Base-by-base conservation (phyloP, 2,888 invertebrate genomes). In the Argyra leucocephala region DNA sequence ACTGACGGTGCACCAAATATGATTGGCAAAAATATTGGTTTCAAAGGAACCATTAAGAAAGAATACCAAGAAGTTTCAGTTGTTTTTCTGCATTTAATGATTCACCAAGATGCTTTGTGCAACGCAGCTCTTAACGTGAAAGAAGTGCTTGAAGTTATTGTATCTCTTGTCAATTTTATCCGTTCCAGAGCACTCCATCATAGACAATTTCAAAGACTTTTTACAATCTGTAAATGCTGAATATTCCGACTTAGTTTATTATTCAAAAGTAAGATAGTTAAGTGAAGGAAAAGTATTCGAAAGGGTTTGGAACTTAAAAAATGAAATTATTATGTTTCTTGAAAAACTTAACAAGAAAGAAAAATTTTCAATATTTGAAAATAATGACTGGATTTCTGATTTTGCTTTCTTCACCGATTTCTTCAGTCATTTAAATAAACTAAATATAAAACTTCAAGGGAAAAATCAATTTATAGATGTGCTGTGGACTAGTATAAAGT, bases 321-420 rank as follows among this genome's bases (percentile, higher is more conserved):
- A 57, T 57, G n/a, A 57, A 57, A 57, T 57, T 57, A 57, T 57
- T 21, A 57, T 57, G 57, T 57, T 57, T 57, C 48, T 57, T 57
- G 48, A 57, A 57, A 57, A 57, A 57, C 57, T 57, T 57, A 57
- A 57, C 57, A 57, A 57, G 57, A 57, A 57, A 57, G 57, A 57
- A 57, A 57, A 57, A 21, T 57, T 57, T 57, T 57, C 57, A 57
- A 57, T 57, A 21, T 57, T 57, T 57, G 21, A 57, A 57, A 21
- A 57, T 57, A 57, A 57, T 57, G 57, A 57, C 57, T 57, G 21
- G 57, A 57, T 57, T 57, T n/a, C 57, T 57, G 57, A 57, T 57
- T 57, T 57, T 57, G 57, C 57, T 57, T 57, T 57, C 57, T 57
- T 57, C 57, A 21, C 57, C n/a, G 57, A 57, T 57, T 57, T 57